phyloP scores from a whole-genome alignment of 53 echinoderm and acorn worm genomes.

The Actinopyga echinites region DNA sequence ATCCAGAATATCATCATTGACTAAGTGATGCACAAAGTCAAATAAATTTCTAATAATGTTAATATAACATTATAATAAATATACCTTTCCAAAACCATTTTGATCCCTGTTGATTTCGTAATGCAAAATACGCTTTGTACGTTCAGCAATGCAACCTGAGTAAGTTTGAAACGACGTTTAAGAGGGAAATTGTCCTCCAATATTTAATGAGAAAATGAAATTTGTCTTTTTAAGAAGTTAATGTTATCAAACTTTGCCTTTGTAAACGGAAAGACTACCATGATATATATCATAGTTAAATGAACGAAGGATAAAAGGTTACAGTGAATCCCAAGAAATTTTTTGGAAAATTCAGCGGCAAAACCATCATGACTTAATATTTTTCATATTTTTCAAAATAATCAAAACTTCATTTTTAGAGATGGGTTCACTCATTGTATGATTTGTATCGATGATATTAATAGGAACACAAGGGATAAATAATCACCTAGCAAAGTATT shows the following conservation, averaged over 20 bases:
- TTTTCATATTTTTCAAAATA: background rate
- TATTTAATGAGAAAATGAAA: slow-evolving; percentile 45
- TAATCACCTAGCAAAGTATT: background rate
- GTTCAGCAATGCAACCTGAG: slow-evolving; percentile 20
- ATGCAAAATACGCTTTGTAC: slow-evolving; percentile 11
- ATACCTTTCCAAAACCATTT: too few species aligned
- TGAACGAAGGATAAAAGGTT: slow-evolving; percentile 13
- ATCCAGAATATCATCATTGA: too few species aligned
- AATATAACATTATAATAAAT: too few species aligned
- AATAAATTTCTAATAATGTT: too few species aligned
- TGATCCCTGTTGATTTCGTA: slow-evolving; percentile 1
- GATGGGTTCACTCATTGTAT: background rate
- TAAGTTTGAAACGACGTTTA: slow-evolving; percentile 41
- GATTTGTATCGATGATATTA: background rate
- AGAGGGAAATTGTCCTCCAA: slow-evolving; percentile 55
- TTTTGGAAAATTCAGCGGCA: slow-evolving; percentile 42
- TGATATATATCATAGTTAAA: slow-evolving; percentile 38
- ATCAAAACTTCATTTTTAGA: background rate
- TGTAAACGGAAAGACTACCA: slow-evolving; percentile 40
- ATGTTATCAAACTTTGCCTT: slow-evolving; percentile 40
- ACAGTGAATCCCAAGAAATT: slow-evolving; percentile 27
- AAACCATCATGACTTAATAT: slow-evolving; percentile 46
- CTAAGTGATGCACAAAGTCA: too few species aligned
- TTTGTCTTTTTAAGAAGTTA: slow-evolving; percentile 50
- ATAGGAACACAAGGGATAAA: background rate